These are phyloP conservation scores for Marcusenius ussheri DNA, from an alignment of 2,113 vertebrate genomes.

Conservation along the genomic window DNA sequence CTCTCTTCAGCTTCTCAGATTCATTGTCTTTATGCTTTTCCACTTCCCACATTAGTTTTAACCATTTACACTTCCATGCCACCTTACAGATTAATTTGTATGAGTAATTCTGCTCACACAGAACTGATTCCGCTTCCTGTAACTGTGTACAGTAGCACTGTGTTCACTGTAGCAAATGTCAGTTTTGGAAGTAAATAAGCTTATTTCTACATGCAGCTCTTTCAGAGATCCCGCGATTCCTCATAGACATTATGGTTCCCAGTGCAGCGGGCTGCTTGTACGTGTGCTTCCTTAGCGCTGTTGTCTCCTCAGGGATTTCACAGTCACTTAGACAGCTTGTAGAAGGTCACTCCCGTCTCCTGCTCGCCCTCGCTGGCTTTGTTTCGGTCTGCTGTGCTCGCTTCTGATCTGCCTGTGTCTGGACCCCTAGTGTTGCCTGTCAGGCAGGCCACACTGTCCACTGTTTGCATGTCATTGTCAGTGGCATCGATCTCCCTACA, in stretches of 20 bases:
- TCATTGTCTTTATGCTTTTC: neutral
- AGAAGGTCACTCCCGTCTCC: constrained; percentile 5
- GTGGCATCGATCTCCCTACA: neutral
- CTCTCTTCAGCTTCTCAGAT: neutral
- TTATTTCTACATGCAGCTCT: neutral
- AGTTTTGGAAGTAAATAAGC: neutral
- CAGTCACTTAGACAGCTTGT: constrained; percentile 24
- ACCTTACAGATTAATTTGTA: neutral
- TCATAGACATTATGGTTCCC: neutral
- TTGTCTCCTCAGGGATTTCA: constrained; percentile 15
- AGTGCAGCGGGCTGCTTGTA: neutral
- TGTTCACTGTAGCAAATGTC: neutral
- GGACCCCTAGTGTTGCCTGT: neutral
- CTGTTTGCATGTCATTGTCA: neutral
- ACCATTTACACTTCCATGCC: neutral
- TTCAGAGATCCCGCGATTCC: neutral
- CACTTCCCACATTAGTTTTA: neutral
- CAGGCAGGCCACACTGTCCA: neutral
- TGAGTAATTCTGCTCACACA: neutral
- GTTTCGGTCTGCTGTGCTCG: neutral
- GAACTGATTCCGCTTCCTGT: neutral
- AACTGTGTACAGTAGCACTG: neutral
- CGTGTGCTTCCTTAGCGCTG: neutral
- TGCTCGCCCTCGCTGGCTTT: neutral
- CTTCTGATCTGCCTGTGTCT: neutral